Conservation (phyloP, 2,888 invertebrate species). For the Endotricha flammealis region DNA sequence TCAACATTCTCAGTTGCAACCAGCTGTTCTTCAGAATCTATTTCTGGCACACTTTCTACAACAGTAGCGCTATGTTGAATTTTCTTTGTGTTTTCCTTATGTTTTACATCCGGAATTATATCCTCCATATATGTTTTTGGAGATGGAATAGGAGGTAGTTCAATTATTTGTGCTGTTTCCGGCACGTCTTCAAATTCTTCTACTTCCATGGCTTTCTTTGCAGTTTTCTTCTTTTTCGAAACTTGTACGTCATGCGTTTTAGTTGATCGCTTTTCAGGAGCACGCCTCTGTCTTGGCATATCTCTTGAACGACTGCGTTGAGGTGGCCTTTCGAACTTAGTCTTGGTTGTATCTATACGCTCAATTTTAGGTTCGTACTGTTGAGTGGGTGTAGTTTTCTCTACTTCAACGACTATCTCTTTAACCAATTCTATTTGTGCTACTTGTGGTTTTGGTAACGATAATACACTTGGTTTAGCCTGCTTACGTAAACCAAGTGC, state of each 20-base stretch:
- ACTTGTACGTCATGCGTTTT: conserved; percentile 51
- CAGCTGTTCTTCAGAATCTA: conserved; percentile 26
- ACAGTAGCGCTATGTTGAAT: conserved; percentile 51
- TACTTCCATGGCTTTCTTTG: conserved; percentile 61
- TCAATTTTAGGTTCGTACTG: conserved; percentile 36
- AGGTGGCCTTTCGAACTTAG: conserved; percentile 32
- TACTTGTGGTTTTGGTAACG: conserved; percentile 56
- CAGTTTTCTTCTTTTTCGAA: conserved; percentile 56
- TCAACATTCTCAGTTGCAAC: conserved; percentile 29
- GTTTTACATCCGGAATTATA: conserved; percentile 16
- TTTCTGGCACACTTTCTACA: conserved; percentile 41
- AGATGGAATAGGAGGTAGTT: conserved; percentile 16
- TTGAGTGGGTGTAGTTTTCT: conserved; percentile 35
- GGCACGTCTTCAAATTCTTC: conserved; percentile 57
- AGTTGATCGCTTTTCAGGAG: conserved; percentile 56
- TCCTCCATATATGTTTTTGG: conserved; percentile 15
- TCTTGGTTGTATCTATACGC: conserved; percentile 26
- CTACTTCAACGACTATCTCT: conserved; percentile 51
- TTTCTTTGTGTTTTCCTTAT: conserved; percentile 39
- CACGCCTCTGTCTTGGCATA: conserved; percentile 57
- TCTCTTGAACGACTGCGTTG: conserved; percentile 60
- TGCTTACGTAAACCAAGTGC: conserved; percentile 80
- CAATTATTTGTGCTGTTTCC: conserved; percentile 24
- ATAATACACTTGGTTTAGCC: conserved; percentile 37
- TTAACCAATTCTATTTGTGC: conserved; percentile 59